Evolutionary conservation across 2,113 vertebrate species (phyloP).

Genomic region (Barnardius zonarius): DNA sequence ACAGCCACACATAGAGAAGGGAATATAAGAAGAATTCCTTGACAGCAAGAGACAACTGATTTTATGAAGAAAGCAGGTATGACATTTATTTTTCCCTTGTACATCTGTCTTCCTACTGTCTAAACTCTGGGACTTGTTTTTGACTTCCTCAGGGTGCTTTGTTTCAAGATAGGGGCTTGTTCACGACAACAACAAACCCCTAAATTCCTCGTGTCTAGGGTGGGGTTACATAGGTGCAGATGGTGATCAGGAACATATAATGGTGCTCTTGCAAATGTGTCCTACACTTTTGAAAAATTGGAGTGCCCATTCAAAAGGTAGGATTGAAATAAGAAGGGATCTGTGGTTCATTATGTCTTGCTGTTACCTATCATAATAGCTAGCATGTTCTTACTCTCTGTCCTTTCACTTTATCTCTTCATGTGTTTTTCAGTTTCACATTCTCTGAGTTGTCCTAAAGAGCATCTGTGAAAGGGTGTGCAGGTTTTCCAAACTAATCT

Average conservation of each 20-base stretch:
- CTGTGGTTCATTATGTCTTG: neutral
- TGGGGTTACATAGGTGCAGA: neutral
- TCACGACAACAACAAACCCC: neutral
- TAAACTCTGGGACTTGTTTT: neutral
- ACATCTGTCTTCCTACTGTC: neutral
- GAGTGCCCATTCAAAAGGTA: neutral
- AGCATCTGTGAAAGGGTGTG: neutral
- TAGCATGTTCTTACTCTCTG: neutral
- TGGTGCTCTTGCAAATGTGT: neutral
- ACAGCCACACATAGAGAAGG: neutral
- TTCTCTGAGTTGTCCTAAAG: neutral
- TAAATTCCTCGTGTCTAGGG: neutral
- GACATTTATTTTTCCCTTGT: neutral
- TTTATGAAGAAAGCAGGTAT: conserved; percentile 34
- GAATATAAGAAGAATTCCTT: neutral
- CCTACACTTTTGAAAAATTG: accelerated
- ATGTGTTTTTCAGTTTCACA: neutral
- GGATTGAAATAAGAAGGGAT: neutral
- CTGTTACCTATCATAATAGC: neutral
- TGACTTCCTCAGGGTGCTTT: accelerated
- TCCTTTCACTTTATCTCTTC: neutral
- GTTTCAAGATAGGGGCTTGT: neutral
- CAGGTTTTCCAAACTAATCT: neutral
- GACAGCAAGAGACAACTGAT: neutral
- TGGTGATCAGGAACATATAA: neutral